phyloP scores from a whole-genome alignment of 2,113 vertebrate species.

The Capricornis sumatraensis region DNA sequence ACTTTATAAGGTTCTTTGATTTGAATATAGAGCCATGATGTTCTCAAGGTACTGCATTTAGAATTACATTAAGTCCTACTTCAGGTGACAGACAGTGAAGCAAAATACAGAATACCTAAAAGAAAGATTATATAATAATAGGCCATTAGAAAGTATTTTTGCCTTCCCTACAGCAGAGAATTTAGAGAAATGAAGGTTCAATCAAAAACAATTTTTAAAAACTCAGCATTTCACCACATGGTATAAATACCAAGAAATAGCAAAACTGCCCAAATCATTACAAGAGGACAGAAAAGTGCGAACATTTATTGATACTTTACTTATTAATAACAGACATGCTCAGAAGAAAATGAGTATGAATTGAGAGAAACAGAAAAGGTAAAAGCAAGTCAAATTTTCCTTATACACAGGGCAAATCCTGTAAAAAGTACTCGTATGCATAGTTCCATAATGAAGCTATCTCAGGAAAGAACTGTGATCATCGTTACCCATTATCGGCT shows the following conservation, averaged over 20 bases:
- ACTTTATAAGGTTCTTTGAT: background rate
- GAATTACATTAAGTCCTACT: background rate
- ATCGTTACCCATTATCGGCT: constrained; percentile 67
- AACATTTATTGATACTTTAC: background rate
- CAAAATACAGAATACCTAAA: background rate
- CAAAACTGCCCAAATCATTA: background rate
- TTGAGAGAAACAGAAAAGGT: constrained; percentile 24
- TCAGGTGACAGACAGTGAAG: background rate
- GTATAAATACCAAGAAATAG: background rate
- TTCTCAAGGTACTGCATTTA: background rate
- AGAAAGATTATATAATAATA: background rate
- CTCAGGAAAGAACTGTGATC: constrained; percentile 53
- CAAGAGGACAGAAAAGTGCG: constrained; percentile 15
- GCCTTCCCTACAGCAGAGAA: background rate
- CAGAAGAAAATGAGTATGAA: background rate
- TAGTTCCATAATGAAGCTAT: constrained; percentile 57
- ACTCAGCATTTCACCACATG: constrained; percentile 1
- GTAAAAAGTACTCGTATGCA: background rate
- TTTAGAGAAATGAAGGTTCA: background rate
- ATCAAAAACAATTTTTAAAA: constrained; percentile 3
- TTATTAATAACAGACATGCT: background rate
- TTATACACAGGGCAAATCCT: constrained; percentile 12
- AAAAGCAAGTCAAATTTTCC: background rate
- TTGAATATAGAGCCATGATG: background rate
- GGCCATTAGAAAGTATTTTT: background rate